Evolutionary conservation across 2,888 invertebrate species (phyloP).

Genomic region (Acheta domesticus): DNA sequence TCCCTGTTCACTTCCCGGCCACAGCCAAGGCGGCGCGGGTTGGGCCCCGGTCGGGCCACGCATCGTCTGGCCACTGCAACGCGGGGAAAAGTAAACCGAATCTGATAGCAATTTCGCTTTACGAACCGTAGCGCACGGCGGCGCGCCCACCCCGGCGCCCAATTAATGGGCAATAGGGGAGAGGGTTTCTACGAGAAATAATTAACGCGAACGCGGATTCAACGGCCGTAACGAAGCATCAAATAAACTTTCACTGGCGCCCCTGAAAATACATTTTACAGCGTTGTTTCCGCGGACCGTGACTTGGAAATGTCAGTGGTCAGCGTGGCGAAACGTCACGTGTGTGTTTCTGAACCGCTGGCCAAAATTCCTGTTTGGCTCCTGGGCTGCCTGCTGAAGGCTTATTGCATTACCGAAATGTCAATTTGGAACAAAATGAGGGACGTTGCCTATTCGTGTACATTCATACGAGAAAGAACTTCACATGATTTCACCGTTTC

Average conservation of each 20-base stretch:
- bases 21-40: too few relatives aligned
- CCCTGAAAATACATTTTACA: constrained; percentile 9
- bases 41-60: too few relatives aligned
- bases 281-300: neutral
- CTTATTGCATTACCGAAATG: too few relatives aligned
- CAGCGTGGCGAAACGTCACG: neutral
- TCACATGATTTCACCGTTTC: too few relatives aligned
- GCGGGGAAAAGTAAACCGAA: neutral
- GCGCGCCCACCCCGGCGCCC: neutral
- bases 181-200: constrained; percentile 2
- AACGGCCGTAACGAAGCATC: neutral
- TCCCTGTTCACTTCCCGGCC: too few relatives aligned
- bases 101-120: constrained; percentile 2
- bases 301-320: constrained; percentile 8
- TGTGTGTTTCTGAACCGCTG: neutral
- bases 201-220: neutral
- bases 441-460: too few relatives aligned
- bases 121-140: neutral
- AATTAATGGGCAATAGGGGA: neutral
- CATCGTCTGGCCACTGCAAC: neutral
- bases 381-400: too few relatives aligned
- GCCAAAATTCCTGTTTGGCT: too few relatives aligned
- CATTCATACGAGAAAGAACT: too few relatives aligned
- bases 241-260: neutral
- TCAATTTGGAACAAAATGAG: too few relatives aligned